Conservation (phyloP, 2,888 invertebrate species). For the Oligia strigilis region DNA sequence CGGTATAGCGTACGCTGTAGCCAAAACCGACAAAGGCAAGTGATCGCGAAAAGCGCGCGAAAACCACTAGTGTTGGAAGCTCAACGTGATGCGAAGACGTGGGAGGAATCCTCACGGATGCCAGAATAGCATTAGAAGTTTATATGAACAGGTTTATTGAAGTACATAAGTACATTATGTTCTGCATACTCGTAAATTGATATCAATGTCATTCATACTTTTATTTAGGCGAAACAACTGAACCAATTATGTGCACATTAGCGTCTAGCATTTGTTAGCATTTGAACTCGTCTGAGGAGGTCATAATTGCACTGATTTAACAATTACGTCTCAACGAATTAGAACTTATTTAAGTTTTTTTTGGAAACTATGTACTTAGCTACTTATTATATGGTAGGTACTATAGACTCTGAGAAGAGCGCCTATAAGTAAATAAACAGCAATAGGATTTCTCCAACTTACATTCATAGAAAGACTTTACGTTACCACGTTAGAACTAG, state of each 20-base stretch:
- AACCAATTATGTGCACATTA: slow-evolving; percentile 54
- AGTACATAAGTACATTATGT: slow-evolving; percentile 43
- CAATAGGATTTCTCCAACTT: too few relatives aligned
- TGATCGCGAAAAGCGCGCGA: slow-evolving; percentile 83
- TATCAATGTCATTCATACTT: slow-evolving; percentile 62
- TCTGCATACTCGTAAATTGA: slow-evolving; percentile 53
- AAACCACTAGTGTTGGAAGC: slow-evolving; percentile 76
- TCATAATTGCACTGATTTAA: slow-evolving; percentile 56
- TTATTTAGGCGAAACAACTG: slow-evolving; percentile 48
- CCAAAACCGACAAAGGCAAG: slow-evolving; percentile 71
- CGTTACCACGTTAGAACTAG: too few relatives aligned
- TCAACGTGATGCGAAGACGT: slow-evolving; percentile 69
- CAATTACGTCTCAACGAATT: slow-evolving; percentile 47
- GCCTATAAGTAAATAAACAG: too few relatives aligned
- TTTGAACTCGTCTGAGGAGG: slow-evolving; percentile 17
- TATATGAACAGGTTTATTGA: slow-evolving; percentile 69
- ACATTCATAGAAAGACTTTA: too few relatives aligned
- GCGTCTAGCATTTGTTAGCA: slow-evolving; percentile 43
- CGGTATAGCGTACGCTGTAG: slow-evolving; percentile 19
- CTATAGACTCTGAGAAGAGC: too few relatives aligned
- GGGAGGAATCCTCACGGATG: slow-evolving; percentile 73
- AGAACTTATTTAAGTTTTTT: slow-evolving; percentile 7
- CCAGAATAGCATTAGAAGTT: slow-evolving; percentile 74
- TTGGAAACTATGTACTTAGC: background rate
- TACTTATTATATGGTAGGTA: background rate